Conservation (phyloP, 2,888 invertebrate genomes). For the Reticulitermes lucifugus region DNA sequence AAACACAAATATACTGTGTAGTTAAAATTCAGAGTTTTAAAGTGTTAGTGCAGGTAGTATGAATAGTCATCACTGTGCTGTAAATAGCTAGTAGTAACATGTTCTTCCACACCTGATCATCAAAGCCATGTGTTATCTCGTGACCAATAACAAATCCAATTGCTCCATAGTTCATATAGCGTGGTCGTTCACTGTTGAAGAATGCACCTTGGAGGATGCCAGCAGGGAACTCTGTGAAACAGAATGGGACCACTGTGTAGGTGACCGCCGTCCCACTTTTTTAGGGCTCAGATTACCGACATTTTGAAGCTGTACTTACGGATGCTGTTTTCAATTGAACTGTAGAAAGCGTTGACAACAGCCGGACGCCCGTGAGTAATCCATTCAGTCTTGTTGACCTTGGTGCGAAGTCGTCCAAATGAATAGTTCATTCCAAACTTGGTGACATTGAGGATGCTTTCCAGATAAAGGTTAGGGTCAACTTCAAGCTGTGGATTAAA, state of each 20-base stretch:
- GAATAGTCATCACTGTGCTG: no score
- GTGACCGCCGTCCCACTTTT: neutral
- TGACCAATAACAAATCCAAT: slow-evolving; percentile 94
- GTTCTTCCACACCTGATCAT: slow-evolving; percentile 74
- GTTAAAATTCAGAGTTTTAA: no score
- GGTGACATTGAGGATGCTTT: slow-evolving; percentile 81
- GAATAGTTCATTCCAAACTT: slow-evolving; percentile 84
- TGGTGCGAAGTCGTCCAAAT: slow-evolving; percentile 80
- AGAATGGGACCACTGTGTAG: neutral
- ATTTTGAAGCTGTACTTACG: slow-evolving; percentile 72
- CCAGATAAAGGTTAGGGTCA: slow-evolving; percentile 76
- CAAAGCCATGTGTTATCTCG: slow-evolving; percentile 92
- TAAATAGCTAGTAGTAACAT: no score
- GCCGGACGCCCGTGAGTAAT: slow-evolving; percentile 86
- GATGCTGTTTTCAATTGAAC: slow-evolving; percentile 87
- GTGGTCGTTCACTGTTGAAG: slow-evolving; percentile 88
- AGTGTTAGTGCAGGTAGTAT: no score
- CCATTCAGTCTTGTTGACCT: slow-evolving; percentile 89
- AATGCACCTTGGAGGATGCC: slow-evolving; percentile 93
- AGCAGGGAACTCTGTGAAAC: slow-evolving; percentile 88
- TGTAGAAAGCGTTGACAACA: slow-evolving; percentile 88
- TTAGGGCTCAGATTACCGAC: neutral
- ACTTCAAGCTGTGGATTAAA: slow-evolving; percentile 72
- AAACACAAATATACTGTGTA: no score
- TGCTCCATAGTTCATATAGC: slow-evolving; percentile 92